A percentile compares a stretch with the other conserved stretches of the same genome.
These are phyloP conservation scores for Urophycis tenuis DNA, from an alignment of 2,797 vertebrate species.

Conservation along the genomic window DNA sequence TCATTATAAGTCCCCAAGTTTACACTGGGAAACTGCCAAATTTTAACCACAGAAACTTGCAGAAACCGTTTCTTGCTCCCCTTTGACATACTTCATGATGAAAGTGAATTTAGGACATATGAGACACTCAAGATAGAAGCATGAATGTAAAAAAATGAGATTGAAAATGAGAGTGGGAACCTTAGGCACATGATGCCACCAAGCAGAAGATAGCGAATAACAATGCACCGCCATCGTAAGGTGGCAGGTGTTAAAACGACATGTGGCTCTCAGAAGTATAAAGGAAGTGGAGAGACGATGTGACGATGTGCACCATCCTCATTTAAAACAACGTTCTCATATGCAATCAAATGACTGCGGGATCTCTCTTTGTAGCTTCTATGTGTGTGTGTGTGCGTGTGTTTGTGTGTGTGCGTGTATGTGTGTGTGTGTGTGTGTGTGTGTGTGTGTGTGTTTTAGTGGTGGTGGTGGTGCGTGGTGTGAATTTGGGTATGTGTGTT, in stretches of 20 bases:
- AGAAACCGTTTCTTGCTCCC: neutral
- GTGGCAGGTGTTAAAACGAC: too few relatives aligned
- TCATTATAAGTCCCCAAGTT: neutral
- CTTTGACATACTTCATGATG: neutral
- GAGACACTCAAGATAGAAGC: neutral
- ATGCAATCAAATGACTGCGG: neutral
- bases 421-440: too few relatives aligned
- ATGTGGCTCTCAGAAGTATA: too few relatives aligned
- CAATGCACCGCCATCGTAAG: too few relatives aligned
- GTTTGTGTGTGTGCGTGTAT: too few relatives aligned
- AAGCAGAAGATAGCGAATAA: too few relatives aligned
- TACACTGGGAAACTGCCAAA: neutral
- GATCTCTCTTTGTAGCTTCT: neutral
- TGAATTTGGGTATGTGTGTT: neutral
- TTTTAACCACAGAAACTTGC: neutral
- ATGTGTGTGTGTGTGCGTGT: constrained; percentile 3
- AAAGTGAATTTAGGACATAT: neutral
- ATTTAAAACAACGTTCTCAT: neutral
- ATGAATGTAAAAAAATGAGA: neutral
- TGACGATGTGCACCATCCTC: too few relatives aligned
- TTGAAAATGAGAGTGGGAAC: neutral
- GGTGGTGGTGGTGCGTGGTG: neutral
- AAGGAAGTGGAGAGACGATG: too few relatives aligned
- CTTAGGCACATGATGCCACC: neutral
- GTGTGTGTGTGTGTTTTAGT: too few relatives aligned